Evolutionary conservation across 2,797 vertebrate species (phyloP).

Genomic region (Geotrypetes seraphini): DNA sequence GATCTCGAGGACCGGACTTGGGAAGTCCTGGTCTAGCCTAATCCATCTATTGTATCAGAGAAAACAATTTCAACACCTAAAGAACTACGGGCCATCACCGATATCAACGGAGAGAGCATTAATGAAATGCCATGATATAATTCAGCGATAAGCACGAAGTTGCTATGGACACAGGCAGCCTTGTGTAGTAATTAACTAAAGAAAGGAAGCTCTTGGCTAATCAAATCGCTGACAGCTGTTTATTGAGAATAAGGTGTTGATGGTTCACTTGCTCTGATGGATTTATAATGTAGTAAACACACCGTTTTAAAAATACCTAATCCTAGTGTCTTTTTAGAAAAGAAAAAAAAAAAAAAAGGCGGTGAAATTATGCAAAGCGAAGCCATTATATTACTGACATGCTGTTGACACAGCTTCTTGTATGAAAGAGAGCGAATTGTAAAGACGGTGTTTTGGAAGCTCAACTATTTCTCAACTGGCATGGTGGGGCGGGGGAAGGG

Average conservation of each 20-base stretch:
- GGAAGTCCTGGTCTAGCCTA: no score
- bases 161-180: constrained; percentile 15
- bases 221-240: constrained; percentile 41
- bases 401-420: constrained; percentile 16
- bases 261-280: constrained; percentile 22
- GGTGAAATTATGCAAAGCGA: not conserved
- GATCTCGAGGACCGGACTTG: no score
- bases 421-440: constrained; percentile 24
- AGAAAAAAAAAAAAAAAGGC: constrained; percentile 4
- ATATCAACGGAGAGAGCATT: not conserved
- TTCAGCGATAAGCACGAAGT: constrained; percentile 23
- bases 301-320: constrained; percentile 27
- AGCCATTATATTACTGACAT: constrained; percentile 1
- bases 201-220: constrained; percentile 33
- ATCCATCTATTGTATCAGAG: no score
- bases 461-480: constrained; percentile 1
- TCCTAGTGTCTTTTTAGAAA: constrained; percentile 15
- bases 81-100: no score
- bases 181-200: constrained; percentile 21
- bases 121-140: constrained; percentile 2
- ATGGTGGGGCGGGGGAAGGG: constrained; percentile 7
- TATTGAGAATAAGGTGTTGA: constrained; percentile 36
- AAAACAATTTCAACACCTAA: no score
- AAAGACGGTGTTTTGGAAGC: constrained; percentile 18
- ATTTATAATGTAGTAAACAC: constrained; percentile 28